Percentiles rank a stretch among this genome's conserved stretches.
phyloP scores from a whole-genome alignment of 2,113 vertebrate genomes.

The Xiphophorus hellerii region DNA sequence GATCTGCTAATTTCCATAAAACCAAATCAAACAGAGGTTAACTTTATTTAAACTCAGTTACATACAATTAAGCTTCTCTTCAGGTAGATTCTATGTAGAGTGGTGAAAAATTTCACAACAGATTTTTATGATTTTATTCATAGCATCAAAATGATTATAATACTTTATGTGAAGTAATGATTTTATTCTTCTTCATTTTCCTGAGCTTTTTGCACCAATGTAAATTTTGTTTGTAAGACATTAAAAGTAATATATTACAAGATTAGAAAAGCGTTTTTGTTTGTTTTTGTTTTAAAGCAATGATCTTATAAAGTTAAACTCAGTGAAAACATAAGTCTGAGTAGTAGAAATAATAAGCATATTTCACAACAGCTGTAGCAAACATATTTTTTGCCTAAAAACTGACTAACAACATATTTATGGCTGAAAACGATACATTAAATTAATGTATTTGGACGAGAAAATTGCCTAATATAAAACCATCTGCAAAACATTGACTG shows the following conservation, averaged over 20 bases:
- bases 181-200: neutral
- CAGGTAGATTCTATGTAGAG: no score
- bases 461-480: neutral
- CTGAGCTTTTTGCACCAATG: neutral
- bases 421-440: neutral
- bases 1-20: neutral
- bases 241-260: neutral
- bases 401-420: neutral
- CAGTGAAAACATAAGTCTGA: neutral
- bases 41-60: neutral
- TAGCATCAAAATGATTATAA: neutral
- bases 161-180: no score
- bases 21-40: neutral
- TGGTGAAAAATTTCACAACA: no score
- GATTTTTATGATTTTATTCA: neutral
- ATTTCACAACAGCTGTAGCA: neutral
- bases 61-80: neutral
- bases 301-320: no score
- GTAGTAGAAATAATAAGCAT: neutral
- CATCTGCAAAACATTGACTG: neutral
- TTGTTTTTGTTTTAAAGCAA: no score
- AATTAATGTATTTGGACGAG: neutral
- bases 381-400: neutral
- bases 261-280: no score
- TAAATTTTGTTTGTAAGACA: neutral